A percentile compares a stretch with the other conserved stretches of the same genome.
phyloP scores from a whole-genome alignment of 2,797 vertebrate species.

The Silurus lanzhouensis region DNA sequence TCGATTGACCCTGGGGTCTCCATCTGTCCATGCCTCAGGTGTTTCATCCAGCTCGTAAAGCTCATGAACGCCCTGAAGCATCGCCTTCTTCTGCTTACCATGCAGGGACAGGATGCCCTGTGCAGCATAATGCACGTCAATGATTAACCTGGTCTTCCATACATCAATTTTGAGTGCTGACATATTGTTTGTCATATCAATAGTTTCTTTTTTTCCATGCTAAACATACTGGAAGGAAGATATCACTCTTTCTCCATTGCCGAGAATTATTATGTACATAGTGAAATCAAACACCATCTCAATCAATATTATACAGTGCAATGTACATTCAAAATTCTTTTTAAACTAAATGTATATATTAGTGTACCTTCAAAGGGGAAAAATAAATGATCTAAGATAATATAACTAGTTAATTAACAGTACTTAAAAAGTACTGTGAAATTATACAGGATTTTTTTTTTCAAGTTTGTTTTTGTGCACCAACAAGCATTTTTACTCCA shows the following conservation, averaged over 20 bases:
- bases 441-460: neutral
- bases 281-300: neutral
- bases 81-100: constrained; percentile 85
- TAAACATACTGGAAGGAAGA: neutral
- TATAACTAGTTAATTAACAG: neutral
- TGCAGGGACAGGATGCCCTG: constrained; percentile 66
- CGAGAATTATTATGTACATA: neutral
- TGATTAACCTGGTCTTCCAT: neutral
- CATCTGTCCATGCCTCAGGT: constrained; percentile 80
- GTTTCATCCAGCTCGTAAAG: constrained; percentile 94
- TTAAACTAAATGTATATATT: neutral
- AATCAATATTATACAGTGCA: neutral
- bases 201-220: neutral
- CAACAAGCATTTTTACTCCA: neutral
- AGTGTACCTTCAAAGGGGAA: neutral
- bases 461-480: neutral
- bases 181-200: no score
- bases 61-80: constrained; percentile 94
- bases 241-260: neutral
- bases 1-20: constrained; percentile 79
- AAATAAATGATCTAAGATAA: neutral
- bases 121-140: constrained; percentile 8
- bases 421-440: neutral
- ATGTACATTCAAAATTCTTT: neutral
- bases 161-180: neutral